Evolutionary conservation across 2,113 vertebrate species (phyloP).

Genomic region (Cavia porcellus): DNA sequence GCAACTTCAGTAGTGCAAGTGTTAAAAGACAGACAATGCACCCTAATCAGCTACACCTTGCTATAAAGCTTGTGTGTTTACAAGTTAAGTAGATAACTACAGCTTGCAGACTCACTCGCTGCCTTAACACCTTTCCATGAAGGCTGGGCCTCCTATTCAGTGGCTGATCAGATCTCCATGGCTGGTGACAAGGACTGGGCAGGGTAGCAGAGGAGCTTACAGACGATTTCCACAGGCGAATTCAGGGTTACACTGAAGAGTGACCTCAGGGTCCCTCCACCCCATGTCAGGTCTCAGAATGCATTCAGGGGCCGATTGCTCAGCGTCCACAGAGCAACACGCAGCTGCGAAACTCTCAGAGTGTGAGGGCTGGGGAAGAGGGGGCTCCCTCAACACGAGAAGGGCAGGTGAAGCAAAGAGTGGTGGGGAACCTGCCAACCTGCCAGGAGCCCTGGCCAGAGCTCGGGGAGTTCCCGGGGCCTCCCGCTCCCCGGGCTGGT

Average conservation of each 20-base stretch:
- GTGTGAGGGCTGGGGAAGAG: neutral
- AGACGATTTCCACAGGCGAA: neutral
- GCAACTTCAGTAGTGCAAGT: neutral
- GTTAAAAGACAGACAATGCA: neutral
- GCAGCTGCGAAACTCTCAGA: rapidly evolving
- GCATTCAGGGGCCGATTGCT: rapidly evolving
- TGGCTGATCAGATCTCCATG: neutral
- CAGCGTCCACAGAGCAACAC: rapidly evolving
- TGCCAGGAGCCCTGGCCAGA: neutral
- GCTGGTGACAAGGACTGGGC: neutral
- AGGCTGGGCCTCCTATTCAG: neutral
- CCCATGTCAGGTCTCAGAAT: neutral
- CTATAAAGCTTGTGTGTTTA: neutral
- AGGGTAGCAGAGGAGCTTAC: neutral
- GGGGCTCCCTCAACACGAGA: neutral
- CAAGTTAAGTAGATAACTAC: neutral
- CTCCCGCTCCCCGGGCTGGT: neutral
- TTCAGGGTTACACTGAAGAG: neutral
- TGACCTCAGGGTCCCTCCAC: too few species aligned
- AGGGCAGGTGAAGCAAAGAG: neutral
- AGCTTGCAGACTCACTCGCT: neutral
- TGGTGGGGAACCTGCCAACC: too few species aligned
- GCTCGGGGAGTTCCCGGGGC: rapidly evolving
- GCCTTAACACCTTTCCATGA: neutral
- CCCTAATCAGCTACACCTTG: neutral